Base-by-base conservation (phyloP, 2,797 vertebrate genomes). In the Masticophis lateralis region DNA sequence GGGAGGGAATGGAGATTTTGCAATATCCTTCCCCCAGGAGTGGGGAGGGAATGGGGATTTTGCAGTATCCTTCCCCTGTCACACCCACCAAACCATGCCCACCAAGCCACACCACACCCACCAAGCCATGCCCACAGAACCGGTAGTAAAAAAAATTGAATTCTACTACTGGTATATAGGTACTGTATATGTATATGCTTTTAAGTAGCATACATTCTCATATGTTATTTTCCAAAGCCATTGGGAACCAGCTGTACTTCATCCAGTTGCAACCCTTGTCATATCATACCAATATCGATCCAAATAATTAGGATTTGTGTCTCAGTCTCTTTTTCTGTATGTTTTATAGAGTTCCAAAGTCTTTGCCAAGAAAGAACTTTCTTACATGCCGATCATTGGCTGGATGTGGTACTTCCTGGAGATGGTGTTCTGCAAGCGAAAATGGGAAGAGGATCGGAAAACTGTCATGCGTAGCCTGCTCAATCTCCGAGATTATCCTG, bases 361-460 rank as follows among this genome's bases (percentile, higher is more conserved):
- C 47, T 97, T 99, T 92, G 99, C 99, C 87, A 99, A 99, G 97
- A 99, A 99, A 90, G 98, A 99, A 95, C 96, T 99, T 94, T 97
- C 98, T 10, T 99, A 98, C 22, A 97, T 99, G 60, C 99, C 99
- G 0, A 91, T 99, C 66, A 99, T 99, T 47, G 99, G 99, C 93
- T 99, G 99, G 99, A 99, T 99, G 99, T 99, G 99, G 99, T 99
- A 99, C 97, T 99, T 99, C 97, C 97, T 99, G 13, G 99, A 99
- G 97, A 99, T 99, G 3, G 99, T 99, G 61, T 99, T 99, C 97
- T 99, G 99, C 96, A 98, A 98, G 66, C 98, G 99, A 87, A 99
- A 98, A 94, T 99, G 99, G 99, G 99, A 99, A 92, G 99, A 99
- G 51, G 99, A 99, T 96, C 97, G 98, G 25, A 98, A 93, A 95